phyloP scores from a whole-genome alignment of 2,113 vertebrate species.

The Ahaetulla prasina region DNA sequence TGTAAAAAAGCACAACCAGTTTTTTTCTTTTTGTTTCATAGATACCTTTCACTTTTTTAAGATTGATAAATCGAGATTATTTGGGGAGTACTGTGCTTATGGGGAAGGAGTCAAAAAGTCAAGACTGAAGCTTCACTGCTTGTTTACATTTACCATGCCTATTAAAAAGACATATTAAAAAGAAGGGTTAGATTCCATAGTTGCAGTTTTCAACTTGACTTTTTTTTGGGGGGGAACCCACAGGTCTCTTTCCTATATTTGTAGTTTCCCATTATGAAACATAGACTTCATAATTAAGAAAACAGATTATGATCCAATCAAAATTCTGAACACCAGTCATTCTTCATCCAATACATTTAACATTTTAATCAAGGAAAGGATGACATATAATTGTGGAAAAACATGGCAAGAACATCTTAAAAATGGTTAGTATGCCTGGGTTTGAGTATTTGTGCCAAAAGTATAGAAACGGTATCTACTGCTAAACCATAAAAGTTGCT shows the following conservation, averaged over 20 bases:
- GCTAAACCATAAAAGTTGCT: background rate
- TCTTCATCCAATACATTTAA: background rate
- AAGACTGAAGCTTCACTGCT: background rate
- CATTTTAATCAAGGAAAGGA: background rate
- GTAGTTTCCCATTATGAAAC: background rate
- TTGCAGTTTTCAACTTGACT: background rate
- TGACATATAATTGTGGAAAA: background rate
- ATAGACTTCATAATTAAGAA: background rate
- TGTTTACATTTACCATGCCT: background rate
- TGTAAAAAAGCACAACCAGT: background rate
- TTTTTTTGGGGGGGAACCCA: background rate
- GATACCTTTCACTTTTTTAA: background rate
- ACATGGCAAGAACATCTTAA: background rate
- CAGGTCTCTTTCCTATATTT: background rate
- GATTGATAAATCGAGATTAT: background rate
- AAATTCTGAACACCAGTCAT: background rate
- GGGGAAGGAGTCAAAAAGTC: background rate
- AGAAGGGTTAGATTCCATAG: background rate
- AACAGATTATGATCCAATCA: background rate
- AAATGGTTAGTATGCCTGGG: background rate
- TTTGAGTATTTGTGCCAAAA: background rate
- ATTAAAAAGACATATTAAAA: background rate
- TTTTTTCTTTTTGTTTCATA: background rate
- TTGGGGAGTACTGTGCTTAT: background rate
- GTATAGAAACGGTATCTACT: background rate